phyloP scores from a whole-genome alignment of 2,888 invertebrate species.

The Bombylius major region DNA sequence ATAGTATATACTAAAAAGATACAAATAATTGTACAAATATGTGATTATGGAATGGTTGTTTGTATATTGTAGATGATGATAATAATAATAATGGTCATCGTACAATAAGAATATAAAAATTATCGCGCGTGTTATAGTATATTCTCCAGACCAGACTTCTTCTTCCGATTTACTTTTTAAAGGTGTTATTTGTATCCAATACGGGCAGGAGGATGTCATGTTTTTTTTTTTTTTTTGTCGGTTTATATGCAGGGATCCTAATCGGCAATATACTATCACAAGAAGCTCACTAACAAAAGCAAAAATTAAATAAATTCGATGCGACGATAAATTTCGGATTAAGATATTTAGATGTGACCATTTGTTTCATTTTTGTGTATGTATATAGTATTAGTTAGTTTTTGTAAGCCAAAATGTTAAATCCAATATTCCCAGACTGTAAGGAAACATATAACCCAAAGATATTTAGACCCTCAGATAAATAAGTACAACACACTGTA shows the following conservation, averaged over 20 bases:
- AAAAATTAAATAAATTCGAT: constrained; percentile 20
- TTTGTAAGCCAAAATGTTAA: not conserved
- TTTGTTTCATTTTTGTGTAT: constrained; percentile 6
- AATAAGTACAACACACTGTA: not conserved
- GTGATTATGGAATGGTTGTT: no score
- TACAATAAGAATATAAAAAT: no score
- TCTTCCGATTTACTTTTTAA: not conserved
- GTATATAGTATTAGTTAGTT: not conserved
- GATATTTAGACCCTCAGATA: not conserved
- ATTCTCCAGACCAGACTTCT: not conserved
- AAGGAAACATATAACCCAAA: not conserved
- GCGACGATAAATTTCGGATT: constrained; percentile 27
- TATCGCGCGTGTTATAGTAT: no score
- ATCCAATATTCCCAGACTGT: not conserved
- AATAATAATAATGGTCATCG: no score
- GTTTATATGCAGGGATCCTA: constrained; percentile 37
- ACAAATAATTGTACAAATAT: no score
- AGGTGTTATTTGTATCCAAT: constrained; percentile 12
- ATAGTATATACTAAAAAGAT: no score
- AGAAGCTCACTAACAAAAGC: constrained; percentile 35
- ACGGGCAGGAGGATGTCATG: constrained; percentile 27
- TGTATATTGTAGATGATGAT: no score
- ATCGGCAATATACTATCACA: constrained; percentile 39
- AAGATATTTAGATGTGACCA: constrained; percentile 30
- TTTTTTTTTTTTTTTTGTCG: constrained; percentile 35